These are phyloP conservation scores for Tryphoninae sp. DNA, from an alignment of 2,888 invertebrate species.

Conservation along the genomic window DNA sequence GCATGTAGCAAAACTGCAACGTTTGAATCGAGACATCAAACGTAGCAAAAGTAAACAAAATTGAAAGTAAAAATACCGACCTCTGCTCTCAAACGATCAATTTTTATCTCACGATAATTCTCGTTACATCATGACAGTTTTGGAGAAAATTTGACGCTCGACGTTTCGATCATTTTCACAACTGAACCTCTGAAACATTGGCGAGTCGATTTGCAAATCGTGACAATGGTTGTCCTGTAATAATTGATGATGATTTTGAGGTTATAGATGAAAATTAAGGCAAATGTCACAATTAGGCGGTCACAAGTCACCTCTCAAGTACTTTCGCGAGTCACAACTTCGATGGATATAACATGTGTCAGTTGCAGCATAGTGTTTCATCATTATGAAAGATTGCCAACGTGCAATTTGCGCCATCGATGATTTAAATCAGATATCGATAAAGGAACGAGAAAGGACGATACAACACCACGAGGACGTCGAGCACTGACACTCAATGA, in stretches of 20 bases:
- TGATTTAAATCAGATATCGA: not conserved
- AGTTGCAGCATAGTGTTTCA: not conserved
- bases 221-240: not conserved
- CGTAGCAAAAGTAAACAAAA: not conserved
- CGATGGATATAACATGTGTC: not conserved
- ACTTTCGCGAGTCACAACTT: not conserved
- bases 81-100: not conserved
- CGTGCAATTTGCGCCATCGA: not conserved
- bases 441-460: constrained; percentile 5
- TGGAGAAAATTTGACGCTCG: not conserved
- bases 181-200: not conserved
- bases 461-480: constrained; percentile 7
- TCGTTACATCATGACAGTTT: not conserved
- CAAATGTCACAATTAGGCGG: not conserved
- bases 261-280: not conserved
- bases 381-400: not conserved
- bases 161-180: not conserved
- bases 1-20: constrained; percentile 25
- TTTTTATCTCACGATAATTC: not conserved
- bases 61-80: not conserved
- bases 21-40: constrained; percentile 7
- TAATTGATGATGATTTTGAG: not conserved
- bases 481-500: constrained; percentile 32
- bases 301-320: not conserved
- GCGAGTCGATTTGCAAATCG: not conserved